Percentiles rank a stretch among this genome's conserved stretches.
These are phyloP conservation scores for Acanthochromis polyacanthus DNA, from an alignment of 2,113 vertebrate species.

Conservation along the genomic window DNA sequence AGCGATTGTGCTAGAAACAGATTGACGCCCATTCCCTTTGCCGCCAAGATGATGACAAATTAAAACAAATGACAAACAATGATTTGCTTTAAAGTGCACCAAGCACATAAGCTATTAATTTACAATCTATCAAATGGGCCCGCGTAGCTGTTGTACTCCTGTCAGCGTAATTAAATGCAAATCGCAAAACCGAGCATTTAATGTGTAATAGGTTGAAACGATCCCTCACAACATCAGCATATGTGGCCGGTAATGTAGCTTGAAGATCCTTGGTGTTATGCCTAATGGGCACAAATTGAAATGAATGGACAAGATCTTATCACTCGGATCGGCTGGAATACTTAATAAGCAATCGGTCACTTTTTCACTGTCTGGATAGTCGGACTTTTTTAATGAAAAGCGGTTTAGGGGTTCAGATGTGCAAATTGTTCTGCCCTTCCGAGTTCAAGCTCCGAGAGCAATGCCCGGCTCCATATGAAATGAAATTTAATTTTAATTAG, in stretches of 20 bases:
- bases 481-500: slow-evolving; percentile 60
- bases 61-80: slow-evolving; percentile 67
- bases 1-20: slow-evolving; percentile 23
- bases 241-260: slow-evolving; percentile 73
- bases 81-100: slow-evolving; percentile 70
- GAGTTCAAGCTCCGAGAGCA: slow-evolving; percentile 30
- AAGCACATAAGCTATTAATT: slow-evolving; percentile 67
- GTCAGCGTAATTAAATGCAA: slow-evolving; percentile 77
- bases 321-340: slow-evolving; percentile 50
- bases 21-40: slow-evolving; percentile 37
- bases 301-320: slow-evolving; percentile 67
- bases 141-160: slow-evolving; percentile 53
- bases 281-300: slow-evolving; percentile 76
- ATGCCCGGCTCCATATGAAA: slow-evolving; percentile 36
- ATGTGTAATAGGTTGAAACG: slow-evolving; percentile 76
- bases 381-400: slow-evolving; percentile 36
- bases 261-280: slow-evolving; percentile 76
- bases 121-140: slow-evolving; percentile 60
- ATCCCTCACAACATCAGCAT: slow-evolving; percentile 71
- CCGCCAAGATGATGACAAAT: slow-evolving; percentile 67
- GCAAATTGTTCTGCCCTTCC: slow-evolving; percentile 26
- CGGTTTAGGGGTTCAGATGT: slow-evolving; percentile 46
- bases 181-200: slow-evolving; percentile 78
- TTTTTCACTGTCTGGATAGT: slow-evolving; percentile 36
- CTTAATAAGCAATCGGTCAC: slow-evolving; percentile 45